Percentiles rank a stretch among this genome's conserved stretches.
Conservation (phyloP, 30 jellyfish, hydroid and myxozoan species). For the Catostylus mosaicus region DNA sequence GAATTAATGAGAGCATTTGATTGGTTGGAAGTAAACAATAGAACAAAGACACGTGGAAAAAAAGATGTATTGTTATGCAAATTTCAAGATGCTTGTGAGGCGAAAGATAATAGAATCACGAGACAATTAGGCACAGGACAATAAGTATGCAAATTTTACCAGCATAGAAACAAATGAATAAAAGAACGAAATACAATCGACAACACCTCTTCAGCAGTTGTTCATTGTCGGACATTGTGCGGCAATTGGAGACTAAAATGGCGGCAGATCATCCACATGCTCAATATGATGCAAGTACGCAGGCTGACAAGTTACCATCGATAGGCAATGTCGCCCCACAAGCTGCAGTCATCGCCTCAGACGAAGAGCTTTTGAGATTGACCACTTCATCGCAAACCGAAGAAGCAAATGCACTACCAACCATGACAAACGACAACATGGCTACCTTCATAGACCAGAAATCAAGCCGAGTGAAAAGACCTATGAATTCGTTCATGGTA, state of each 20-base stretch:
- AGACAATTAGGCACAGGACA: constrained; percentile 41
- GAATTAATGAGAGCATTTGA: neutral
- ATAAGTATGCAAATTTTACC: constrained; percentile 58
- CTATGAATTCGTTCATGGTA: constrained; percentile 96
- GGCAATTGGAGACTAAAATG: constrained; percentile 69
- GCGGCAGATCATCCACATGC: constrained; percentile 93
- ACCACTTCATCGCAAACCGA: constrained; percentile 74
- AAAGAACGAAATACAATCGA: constrained; percentile 73
- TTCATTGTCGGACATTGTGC: constrained; percentile 82
- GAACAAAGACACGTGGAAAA: neutral
- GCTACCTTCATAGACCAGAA: constrained; percentile 81
- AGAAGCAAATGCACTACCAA: constrained; percentile 33
- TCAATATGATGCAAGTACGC: constrained; percentile 65
- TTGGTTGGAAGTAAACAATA: constrained; percentile 4
- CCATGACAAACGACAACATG: constrained; percentile 64
- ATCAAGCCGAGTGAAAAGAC: constrained; percentile 96
- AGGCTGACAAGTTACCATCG: constrained; percentile 41
- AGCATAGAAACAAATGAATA: constrained; percentile 73
- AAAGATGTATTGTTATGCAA: constrained; percentile 40
- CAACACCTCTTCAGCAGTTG: constrained; percentile 82
- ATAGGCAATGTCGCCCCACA: constrained; percentile 53
- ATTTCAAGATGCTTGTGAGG: constrained; percentile 25
- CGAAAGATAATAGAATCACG: constrained; percentile 28
- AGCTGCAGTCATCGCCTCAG: constrained; percentile 72
- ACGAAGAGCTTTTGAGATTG: constrained; percentile 82